Base-by-base conservation (phyloP, 2,888 invertebrate genomes). In the Zaprionus bogoriensis region DNA sequence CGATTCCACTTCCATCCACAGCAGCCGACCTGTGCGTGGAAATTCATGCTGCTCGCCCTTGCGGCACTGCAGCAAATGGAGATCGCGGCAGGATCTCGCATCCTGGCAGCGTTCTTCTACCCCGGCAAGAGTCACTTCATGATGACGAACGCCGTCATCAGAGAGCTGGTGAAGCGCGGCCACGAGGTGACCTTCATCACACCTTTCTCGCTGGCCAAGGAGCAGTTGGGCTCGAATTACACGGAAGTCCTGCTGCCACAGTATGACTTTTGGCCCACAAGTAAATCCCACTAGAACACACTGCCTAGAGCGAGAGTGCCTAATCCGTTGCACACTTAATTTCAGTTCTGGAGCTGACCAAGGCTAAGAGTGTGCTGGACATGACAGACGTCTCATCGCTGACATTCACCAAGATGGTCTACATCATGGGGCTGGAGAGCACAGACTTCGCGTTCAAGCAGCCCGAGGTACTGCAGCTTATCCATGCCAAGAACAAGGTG, bases 51-150 rank as follows among this genome's bases (percentile, higher is more conserved):
- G 4, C 32, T 87, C 0, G 38, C 39, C 7, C 32, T 87, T 20
- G 45, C 77, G 47, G 67, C 82, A 1, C 23, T 87, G 0, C 82
- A 81, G 45, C 59, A 64, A 0, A 0, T 77, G 27, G 60, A 77
- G 20, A 6, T 77, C 3, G 69, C 58, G 3, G 9, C 61, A 1
- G 55, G 80, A 4, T 84, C 90, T 0, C 83, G 91, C 9, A 92
- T 92, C 9, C 67, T 92, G 6, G 92, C 89, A 0, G 38, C 92
- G 0, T 92, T 91, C 52, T 87, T 91, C 0, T 90, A 91, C 19
- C 89, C 89, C 0, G 90, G 80, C 0, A 91, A 87, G 32, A 92
- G 92, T 30, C 92, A 92, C 60, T 91, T 90, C 22, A 88, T 91
- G 52, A 91, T 92, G 88, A 89, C 89, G 22, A 88, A 91, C 42